A percentile compares a stretch with the other conserved stretches of the same genome.
Conservation (phyloP, 2,888 invertebrate species). For the Oligia fasciuncula region DNA sequence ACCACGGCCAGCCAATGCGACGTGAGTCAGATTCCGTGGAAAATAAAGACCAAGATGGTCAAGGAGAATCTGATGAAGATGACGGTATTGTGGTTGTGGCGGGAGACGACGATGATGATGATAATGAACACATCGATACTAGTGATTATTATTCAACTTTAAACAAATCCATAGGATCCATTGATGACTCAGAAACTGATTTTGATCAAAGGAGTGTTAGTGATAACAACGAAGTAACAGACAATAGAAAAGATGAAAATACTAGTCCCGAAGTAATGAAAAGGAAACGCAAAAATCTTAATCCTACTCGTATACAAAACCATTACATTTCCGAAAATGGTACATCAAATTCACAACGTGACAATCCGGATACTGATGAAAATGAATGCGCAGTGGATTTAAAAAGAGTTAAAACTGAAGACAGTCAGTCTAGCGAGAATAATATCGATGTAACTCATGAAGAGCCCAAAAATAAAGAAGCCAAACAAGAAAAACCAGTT, state of each 20-base stretch:
- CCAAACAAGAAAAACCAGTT: conserved; percentile 75
- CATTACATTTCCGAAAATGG: conserved; percentile 72
- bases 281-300: conserved; percentile 96
- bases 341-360: conserved; percentile 69
- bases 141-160: conserved; percentile 85
- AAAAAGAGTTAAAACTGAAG: conserved; percentile 83
- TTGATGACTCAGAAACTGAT: conserved; percentile 86
- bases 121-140: conserved; percentile 89
- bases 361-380: conserved; percentile 75
- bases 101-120: conserved; percentile 94
- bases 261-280: conserved; percentile 91
- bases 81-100: conserved; percentile 95
- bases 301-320: conserved; percentile 95
- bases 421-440: conserved; percentile 63
- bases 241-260: conserved; percentile 87
- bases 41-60: conserved; percentile 90
- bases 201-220: conserved; percentile 85
- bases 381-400: conserved; percentile 76
- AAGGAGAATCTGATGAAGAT: conserved; percentile 92
- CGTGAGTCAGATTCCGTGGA: conserved; percentile 84
- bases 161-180: conserved; percentile 83
- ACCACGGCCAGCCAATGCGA: conserved; percentile 82
- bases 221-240: conserved; percentile 82
- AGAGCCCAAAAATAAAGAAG: conserved; percentile 73
- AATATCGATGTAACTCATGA: conserved; percentile 56